Conservation (phyloP, 2,113 vertebrate genomes). For the Etheostoma spectabile region DNA sequence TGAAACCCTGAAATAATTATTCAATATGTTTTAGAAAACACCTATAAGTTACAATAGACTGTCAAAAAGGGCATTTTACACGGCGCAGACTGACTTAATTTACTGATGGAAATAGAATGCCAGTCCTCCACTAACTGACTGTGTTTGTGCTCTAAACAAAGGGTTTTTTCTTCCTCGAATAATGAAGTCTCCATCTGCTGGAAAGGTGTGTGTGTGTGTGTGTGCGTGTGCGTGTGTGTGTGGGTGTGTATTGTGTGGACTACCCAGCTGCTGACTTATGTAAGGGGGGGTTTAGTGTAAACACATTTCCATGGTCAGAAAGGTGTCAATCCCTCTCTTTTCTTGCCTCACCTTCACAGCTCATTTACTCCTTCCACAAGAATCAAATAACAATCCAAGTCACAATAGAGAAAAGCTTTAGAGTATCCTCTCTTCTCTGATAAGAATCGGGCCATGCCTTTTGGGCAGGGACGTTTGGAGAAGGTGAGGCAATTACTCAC, state of each 20-base stretch:
- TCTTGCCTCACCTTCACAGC: slow-evolving; percentile 72
- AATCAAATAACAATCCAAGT: slow-evolving; percentile 55
- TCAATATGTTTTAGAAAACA: slow-evolving; percentile 29
- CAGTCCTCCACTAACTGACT: slow-evolving; percentile 39
- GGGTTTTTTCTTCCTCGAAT: slow-evolving; percentile 56
- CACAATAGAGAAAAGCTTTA: slow-evolving; percentile 29
- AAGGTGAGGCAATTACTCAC: slow-evolving; percentile 54
- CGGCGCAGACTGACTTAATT: slow-evolving; percentile 29
- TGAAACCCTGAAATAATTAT: slow-evolving; percentile 26
- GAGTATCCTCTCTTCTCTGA: slow-evolving; percentile 44
- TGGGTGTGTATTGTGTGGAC: slow-evolving; percentile 25
- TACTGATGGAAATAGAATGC: slow-evolving; percentile 47
- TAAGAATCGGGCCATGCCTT: slow-evolving; percentile 56
- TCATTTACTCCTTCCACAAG: slow-evolving; percentile 64
- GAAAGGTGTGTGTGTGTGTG: slow-evolving; percentile 39
- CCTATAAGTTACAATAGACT: slow-evolving; percentile 9
- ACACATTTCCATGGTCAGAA: slow-evolving; percentile 63
- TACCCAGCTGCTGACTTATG: slow-evolving; percentile 60
- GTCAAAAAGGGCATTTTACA: slow-evolving; percentile 35
- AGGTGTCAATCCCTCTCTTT: slow-evolving; percentile 67
- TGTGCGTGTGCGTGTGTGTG: slow-evolving; percentile 30
- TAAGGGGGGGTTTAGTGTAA: slow-evolving; percentile 59
- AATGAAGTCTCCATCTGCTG: slow-evolving; percentile 68
- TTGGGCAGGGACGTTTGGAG: slow-evolving; percentile 42
- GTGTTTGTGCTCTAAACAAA: slow-evolving; percentile 65